These are phyloP conservation scores for Tauraco erythrolophus DNA, from an alignment of 2,113 vertebrate genomes.

Conservation along the genomic window DNA sequence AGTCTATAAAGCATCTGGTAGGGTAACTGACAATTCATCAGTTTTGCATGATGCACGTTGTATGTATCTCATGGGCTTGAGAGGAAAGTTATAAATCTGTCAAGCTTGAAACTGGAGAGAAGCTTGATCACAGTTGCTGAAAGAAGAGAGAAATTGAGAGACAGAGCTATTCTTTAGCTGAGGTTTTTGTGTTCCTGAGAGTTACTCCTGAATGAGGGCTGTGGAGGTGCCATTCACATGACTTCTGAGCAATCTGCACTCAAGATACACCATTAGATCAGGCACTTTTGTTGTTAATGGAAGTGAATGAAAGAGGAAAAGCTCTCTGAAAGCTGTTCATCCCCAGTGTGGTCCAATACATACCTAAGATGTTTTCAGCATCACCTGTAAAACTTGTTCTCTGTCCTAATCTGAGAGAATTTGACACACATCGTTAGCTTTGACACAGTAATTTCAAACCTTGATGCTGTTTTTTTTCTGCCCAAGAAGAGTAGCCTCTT, in stretches of 20 bases:
- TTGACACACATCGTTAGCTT: slow-evolving; percentile 31
- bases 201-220: slow-evolving; percentile 6
- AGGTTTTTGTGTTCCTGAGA: slow-evolving; percentile 41
- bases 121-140: slow-evolving; percentile 30
- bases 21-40: slow-evolving; percentile 27
- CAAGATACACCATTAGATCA: slow-evolving; percentile 4
- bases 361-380: slow-evolving; percentile 30
- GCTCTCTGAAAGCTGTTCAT: slow-evolving; percentile 40
- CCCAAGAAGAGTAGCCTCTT: background rate
- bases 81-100: slow-evolving; percentile 44
- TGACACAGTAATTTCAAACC: slow-evolving; percentile 23
- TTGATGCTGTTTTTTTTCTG: background rate
- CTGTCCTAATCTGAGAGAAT: background rate
- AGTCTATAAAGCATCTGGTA: slow-evolving; percentile 57
- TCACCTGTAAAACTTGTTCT: slow-evolving; percentile 12
- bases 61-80: slow-evolving; percentile 30
- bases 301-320: slow-evolving; percentile 16
- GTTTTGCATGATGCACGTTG: slow-evolving; percentile 21
- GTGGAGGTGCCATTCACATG: slow-evolving; percentile 7
- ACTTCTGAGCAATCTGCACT: slow-evolving; percentile 36
- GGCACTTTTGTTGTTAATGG: slow-evolving; percentile 43
- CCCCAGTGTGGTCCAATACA: background rate
- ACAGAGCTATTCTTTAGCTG: slow-evolving; percentile 18
- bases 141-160: background rate
- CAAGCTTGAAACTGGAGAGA: slow-evolving; percentile 1